Conservation (phyloP, 2,888 invertebrate species). For the Drosophila infuscata region DNA sequence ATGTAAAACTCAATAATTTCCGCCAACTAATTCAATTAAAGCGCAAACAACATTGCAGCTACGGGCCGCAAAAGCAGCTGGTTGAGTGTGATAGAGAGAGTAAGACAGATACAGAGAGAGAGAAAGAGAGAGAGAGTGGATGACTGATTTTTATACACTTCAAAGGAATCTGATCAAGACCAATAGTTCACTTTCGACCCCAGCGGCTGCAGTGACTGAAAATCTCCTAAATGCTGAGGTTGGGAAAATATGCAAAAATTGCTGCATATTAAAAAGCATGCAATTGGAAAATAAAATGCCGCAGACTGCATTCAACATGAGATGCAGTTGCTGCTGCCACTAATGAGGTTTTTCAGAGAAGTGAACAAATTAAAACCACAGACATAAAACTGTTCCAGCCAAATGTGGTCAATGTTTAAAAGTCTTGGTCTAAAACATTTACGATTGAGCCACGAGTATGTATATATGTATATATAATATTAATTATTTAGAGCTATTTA, state of each 20-base stretch:
- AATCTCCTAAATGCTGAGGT: too few relatives aligned
- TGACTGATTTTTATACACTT: not conserved
- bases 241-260: not conserved
- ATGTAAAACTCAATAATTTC: conserved; percentile 73
- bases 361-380: not conserved
- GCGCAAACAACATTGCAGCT: conserved; percentile 49
- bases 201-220: not conserved
- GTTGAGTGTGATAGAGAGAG: not conserved
- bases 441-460: not conserved
- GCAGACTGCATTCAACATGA: conserved; percentile 34
- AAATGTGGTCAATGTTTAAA: not conserved
- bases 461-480: not conserved
- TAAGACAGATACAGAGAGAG: not conserved
- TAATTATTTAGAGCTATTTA: too few relatives aligned
- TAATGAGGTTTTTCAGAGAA: not conserved
- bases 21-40: conserved; percentile 67
- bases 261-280: not conserved
- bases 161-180: conserved; percentile 11
- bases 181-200: not conserved
- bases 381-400: not conserved
- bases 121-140: not conserved
- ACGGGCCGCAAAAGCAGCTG: not conserved
- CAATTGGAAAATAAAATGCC: conserved; percentile 1
- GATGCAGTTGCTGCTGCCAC: not conserved
- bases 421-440: not conserved